Conservation (phyloP, 2,113 vertebrate species). For the Cheilinus undulatus region DNA sequence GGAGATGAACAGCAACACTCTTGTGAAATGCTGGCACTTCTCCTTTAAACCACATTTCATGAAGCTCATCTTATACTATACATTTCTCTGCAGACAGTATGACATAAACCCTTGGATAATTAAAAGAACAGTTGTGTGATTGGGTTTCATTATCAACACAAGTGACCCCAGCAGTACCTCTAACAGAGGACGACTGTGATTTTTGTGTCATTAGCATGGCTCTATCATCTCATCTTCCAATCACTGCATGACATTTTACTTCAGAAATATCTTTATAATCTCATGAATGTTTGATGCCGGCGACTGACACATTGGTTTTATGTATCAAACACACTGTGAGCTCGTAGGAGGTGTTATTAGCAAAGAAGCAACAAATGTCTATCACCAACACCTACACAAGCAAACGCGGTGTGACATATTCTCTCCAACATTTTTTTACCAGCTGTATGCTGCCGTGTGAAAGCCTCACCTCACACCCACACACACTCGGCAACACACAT, state of each 20-base stretch:
- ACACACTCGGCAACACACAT: slow-evolving; percentile 18
- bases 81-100: background rate
- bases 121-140: background rate
- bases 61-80: no score
- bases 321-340: background rate
- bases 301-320: slow-evolving; percentile 22
- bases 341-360: slow-evolving; percentile 41
- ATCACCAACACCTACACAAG: slow-evolving; percentile 34
- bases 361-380: slow-evolving; percentile 45
- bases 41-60: no score
- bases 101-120: background rate
- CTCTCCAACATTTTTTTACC: background rate
- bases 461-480: slow-evolving; percentile 20
- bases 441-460: slow-evolving; percentile 21
- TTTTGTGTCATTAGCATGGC: slow-evolving; percentile 6
- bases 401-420: slow-evolving; percentile 38
- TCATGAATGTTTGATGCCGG: slow-evolving; percentile 9
- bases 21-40: no score
- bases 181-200: background rate
- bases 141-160: background rate
- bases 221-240: slow-evolving; percentile 3
- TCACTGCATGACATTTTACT: background rate
- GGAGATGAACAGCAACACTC: no score
- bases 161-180: background rate
- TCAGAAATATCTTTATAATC: slow-evolving; percentile 15